Evolutionary conservation across 2,113 vertebrate genomes (phyloP), one percentile per base, ranked within the genome.

Genomic region (Pholis gunnellus): DNA sequence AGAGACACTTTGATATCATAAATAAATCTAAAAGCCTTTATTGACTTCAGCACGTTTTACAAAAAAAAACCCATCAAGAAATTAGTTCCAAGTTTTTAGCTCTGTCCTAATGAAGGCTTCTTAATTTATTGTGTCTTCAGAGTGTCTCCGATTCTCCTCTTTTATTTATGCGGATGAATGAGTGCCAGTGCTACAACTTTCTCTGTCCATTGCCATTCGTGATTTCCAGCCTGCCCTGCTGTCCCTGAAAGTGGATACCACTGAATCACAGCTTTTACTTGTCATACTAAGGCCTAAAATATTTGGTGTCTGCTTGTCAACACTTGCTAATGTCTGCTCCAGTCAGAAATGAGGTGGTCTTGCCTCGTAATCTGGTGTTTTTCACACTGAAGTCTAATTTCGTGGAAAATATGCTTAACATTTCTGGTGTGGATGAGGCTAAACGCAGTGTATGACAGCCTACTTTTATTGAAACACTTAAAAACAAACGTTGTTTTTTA

Each of bases 41-140:
- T 76, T 56, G n/a, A 87, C 50, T 59, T 7, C 29, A 75, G 10
- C 65, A 64, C 9, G 15, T 82, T 83, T 80, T 73, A 8, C 15
- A 25, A 46, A 64, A 50, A 17, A 61, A 38, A 34, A 34, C 4
- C 72, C 9, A 60, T 38, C 17, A 70, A 63, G 9, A 34, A 73
- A 13, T 68, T 79, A 50, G 48, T 50, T 50, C 18, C 48, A 50
- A 18, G 17, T 48, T 82, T 68, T 5, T 72, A 7, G 14, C 13
- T 17, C 18, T 63, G 29, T 80, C 83, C 2, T 36, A 17, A 57
- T 34, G 27, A 78, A 68, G 31, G 40, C 38, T 22, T 67, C 64
- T 78, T 71, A 56, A 75, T 2, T 72, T 78, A 36, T 79, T 88
- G 13, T 81, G 25, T 44, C 36, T 67, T 79, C 57, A 46, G 27